phyloP scores from a whole-genome alignment of 1,140 invertebrate genomes.

The Drosophila sp. region DNA sequence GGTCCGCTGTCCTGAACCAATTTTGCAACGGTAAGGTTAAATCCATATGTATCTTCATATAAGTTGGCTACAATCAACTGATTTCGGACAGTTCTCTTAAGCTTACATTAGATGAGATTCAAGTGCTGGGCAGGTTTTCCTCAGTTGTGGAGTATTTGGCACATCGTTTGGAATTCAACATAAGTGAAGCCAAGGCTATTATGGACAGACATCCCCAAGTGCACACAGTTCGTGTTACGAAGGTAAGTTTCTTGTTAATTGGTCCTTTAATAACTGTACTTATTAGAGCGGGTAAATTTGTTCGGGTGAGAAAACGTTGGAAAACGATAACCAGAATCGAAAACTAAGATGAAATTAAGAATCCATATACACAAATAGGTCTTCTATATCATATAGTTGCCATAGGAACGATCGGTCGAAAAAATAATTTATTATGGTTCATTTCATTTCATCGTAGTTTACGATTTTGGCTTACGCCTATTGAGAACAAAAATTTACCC shows the following conservation, averaged over 20 bases:
- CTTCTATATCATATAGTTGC: too few relatives aligned
- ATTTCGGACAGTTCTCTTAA: constrained; percentile 72
- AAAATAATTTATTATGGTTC: too few relatives aligned
- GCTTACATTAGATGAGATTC: constrained; percentile 83
- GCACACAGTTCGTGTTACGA: constrained; percentile 84
- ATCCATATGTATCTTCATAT: neutral
- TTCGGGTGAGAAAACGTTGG: too few relatives aligned
- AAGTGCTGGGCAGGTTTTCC: constrained; percentile 84
- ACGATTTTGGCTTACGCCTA: too few relatives aligned
- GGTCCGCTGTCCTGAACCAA: constrained; percentile 85
- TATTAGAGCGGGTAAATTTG: too few relatives aligned
- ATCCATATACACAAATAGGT: too few relatives aligned
- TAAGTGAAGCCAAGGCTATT: constrained; percentile 79
- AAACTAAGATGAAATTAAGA: too few relatives aligned
- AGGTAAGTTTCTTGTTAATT: constrained; percentile 61
- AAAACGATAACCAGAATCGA: too few relatives aligned
- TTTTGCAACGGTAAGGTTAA: constrained; percentile 72
- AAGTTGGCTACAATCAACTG: constrained; percentile 24
- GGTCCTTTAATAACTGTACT: neutral
- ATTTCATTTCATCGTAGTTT: too few relatives aligned
- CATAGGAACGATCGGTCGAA: too few relatives aligned
- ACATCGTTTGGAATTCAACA: constrained; percentile 84
- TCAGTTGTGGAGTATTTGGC: constrained; percentile 85
- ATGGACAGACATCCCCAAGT: constrained; percentile 85
- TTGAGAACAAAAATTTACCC: too few relatives aligned